phyloP scores from a whole-genome alignment of 2,797 vertebrate species.

The Eidolon dupreanum region DNA sequence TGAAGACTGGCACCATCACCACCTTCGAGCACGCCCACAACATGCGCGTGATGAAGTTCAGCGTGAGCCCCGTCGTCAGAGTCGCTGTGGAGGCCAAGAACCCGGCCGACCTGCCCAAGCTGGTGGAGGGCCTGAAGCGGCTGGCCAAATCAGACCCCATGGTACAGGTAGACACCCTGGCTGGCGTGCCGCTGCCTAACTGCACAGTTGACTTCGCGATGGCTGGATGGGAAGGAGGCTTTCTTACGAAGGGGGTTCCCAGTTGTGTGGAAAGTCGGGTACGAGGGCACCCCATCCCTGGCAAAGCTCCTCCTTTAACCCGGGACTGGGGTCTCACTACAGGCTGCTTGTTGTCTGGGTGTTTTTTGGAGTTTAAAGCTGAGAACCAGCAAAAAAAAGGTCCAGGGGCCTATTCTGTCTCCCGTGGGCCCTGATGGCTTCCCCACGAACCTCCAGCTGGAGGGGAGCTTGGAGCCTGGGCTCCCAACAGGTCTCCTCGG shows the following conservation, averaged over 20 bases:
- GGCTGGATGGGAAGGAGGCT: not conserved
- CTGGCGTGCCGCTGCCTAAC: not conserved
- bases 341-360: fast-evolving
- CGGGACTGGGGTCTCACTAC: fast-evolving
- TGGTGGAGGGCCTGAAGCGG: constrained; percentile 97
- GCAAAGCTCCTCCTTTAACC: not conserved
- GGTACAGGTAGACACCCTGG: constrained; percentile 90
- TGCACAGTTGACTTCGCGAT: fast-evolving
- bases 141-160: constrained; percentile 98
- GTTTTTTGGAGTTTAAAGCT: not conserved
- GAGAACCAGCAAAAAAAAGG: not conserved
- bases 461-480: not conserved
- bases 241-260: fast-evolving
- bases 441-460: not conserved
- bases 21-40: constrained; percentile 96
- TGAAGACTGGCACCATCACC: constrained; percentile 97
- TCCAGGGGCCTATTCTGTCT: not conserved
- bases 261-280: no score
- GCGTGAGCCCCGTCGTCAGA: constrained; percentile 96
- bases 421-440: no score
- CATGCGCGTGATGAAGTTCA: constrained; percentile 99
- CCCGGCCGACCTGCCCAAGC: constrained; percentile 95
- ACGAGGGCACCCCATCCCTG: fast-evolving
- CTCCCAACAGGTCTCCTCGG: no score
- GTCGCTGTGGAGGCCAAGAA: constrained; percentile 97